Evolutionary conservation across 2,113 vertebrate genomes (phyloP).

Genomic region (Forbesichthys papilliferus): DNA sequence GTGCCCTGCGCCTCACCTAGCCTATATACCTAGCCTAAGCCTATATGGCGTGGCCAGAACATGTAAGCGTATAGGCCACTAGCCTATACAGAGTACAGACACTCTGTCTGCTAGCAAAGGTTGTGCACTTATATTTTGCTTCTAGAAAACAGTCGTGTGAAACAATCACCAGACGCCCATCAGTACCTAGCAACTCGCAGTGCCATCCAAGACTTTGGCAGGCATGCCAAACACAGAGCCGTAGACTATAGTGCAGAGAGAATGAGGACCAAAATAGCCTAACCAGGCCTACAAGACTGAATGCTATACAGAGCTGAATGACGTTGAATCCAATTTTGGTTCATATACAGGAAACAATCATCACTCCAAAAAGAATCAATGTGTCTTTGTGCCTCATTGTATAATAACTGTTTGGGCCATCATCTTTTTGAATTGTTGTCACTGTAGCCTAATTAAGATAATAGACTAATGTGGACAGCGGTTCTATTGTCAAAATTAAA

Average conservation of each 20-base stretch:
- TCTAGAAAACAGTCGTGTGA: slow-evolving; percentile 56
- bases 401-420: not conserved
- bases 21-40: no score
- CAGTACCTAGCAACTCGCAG: slow-evolving; percentile 55
- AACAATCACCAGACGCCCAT: slow-evolving; percentile 50
- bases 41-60: no score
- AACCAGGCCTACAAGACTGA: no score
- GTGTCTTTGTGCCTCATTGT: not conserved
- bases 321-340: slow-evolving; percentile 32
- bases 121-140: slow-evolving; percentile 2
- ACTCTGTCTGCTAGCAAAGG: not conserved
- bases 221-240: slow-evolving; percentile 25
- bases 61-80: no score
- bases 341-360: slow-evolving; percentile 19
- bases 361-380: not conserved
- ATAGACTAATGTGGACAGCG: no score
- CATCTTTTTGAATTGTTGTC: no score
- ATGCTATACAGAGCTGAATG: slow-evolving; percentile 57
- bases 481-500: no score
- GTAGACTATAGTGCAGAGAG: slow-evolving; percentile 12
- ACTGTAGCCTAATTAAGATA: no score
- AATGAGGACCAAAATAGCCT: slow-evolving; percentile 28
- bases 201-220: slow-evolving; percentile 21
- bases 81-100: slow-evolving; percentile 1
- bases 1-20: no score